A percentile compares a stretch with the other conserved stretches of the same genome.
Conservation (phyloP, 1,140 invertebrate genomes). For the Neotoxoptera formosana region DNA sequence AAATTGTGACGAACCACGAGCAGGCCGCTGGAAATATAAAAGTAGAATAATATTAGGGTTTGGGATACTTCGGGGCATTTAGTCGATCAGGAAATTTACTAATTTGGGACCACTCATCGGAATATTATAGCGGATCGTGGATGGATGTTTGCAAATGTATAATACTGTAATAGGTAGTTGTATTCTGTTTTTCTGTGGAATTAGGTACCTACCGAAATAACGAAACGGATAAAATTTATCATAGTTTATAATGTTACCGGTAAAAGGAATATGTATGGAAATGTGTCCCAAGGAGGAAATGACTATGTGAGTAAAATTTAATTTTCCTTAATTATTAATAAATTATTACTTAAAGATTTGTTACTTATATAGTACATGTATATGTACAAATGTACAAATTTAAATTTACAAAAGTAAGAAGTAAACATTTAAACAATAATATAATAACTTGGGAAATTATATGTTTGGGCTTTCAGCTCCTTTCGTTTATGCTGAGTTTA, state of each 20-base stretch:
- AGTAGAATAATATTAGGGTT: neutral
- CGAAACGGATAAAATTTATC: neutral
- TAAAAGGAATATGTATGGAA: slow-evolving; percentile 39
- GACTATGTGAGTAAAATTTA: neutral
- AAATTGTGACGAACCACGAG: no score
- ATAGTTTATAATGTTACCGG: slow-evolving; percentile 2
- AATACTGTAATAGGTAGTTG: neutral
- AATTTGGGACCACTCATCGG: neutral
- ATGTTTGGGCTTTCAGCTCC: neutral
- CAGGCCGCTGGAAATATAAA: no score
- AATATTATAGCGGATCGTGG: neutral
- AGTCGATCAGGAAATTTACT: neutral
- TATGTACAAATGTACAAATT: neutral
- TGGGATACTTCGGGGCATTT: neutral
- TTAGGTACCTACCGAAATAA: neutral
- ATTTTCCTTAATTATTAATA: neutral
- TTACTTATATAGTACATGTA: neutral
- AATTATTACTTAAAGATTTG: neutral
- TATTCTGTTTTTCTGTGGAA: neutral
- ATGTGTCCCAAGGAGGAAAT: slow-evolving; percentile 47
- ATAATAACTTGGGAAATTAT: neutral
- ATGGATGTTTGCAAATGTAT: neutral
- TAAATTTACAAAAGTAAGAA: neutral
- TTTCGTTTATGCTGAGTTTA: neutral
- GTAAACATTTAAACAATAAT: neutral